phyloP scores from a whole-genome alignment of 1,140 invertebrate genomes.

The Lutraria rhynchaena region DNA sequence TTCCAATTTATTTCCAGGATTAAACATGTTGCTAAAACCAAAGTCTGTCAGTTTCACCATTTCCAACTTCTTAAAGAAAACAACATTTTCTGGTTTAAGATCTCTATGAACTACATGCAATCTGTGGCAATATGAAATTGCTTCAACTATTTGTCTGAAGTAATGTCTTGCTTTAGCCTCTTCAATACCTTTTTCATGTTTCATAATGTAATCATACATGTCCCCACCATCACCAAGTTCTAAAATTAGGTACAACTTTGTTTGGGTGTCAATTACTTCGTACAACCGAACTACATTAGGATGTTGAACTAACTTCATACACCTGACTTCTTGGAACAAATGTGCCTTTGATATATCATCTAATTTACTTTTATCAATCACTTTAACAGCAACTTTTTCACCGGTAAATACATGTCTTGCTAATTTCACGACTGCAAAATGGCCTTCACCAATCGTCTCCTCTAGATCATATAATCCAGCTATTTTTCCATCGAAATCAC shows the following conservation, averaged over 20 bases:
- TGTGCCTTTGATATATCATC: slow-evolving; percentile 98
- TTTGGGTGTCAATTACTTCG: slow-evolving; percentile 98
- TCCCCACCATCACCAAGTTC: slow-evolving; percentile 99
- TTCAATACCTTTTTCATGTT: slow-evolving; percentile 88
- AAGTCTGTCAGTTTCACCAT: slow-evolving; percentile 99
- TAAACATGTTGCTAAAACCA: slow-evolving; percentile 97
- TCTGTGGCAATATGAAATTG: slow-evolving; percentile 99
- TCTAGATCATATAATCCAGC: slow-evolving; percentile 98
- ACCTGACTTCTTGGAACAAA: slow-evolving; percentile 97
- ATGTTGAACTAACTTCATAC: slow-evolving; percentile 99
- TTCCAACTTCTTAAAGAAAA: slow-evolving; percentile 98
- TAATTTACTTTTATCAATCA: slow-evolving; percentile 99
- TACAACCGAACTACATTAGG: slow-evolving; percentile 98
- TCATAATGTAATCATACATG: slow-evolving; percentile 99
- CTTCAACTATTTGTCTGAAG: slow-evolving; percentile 96
- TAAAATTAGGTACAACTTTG: slow-evolving; percentile 89
- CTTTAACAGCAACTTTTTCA: slow-evolving; percentile 94
- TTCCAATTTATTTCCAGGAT: slow-evolving; percentile 97
- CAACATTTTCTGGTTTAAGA: slow-evolving; percentile 99
- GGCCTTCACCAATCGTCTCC: slow-evolving; percentile 91
- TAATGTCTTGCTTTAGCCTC: slow-evolving; percentile 93
- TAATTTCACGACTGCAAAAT: slow-evolving; percentile 99
- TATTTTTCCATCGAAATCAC: slow-evolving; percentile 91
- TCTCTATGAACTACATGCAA: slow-evolving; percentile 97
- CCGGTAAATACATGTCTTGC: slow-evolving; percentile 99